Percentiles rank a stretch among this genome's conserved stretches.
phyloP scores from a whole-genome alignment of 2,888 invertebrate species.

The Fragum whitleyi region DNA sequence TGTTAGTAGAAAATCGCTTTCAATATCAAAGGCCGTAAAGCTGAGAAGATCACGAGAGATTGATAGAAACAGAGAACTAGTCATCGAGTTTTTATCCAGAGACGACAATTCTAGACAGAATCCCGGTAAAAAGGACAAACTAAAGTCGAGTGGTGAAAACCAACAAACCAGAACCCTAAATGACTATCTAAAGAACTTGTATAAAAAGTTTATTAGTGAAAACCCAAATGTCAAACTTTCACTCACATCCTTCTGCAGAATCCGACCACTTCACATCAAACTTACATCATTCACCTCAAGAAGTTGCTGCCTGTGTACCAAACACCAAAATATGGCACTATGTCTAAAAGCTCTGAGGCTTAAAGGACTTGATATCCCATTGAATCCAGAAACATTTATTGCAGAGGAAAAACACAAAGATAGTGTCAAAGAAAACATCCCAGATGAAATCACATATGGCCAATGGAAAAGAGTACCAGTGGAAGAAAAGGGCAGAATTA shows the following conservation, averaged over 20 bases:
- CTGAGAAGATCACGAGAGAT: slow-evolving; percentile 26
- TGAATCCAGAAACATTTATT: slow-evolving; percentile 40
- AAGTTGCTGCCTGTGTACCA: slow-evolving; percentile 42
- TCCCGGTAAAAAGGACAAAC: slow-evolving; percentile 38
- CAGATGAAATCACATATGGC: slow-evolving; percentile 16
- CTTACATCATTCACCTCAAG: slow-evolving; percentile 29
- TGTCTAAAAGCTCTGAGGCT: slow-evolving; percentile 15
- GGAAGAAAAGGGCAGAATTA: slow-evolving; percentile 39
- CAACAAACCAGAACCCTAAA: slow-evolving; percentile 32
- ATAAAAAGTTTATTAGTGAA: slow-evolving; percentile 35
- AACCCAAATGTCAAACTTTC: slow-evolving; percentile 33
- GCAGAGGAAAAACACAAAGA: slow-evolving; percentile 7
- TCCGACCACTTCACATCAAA: slow-evolving; percentile 31
- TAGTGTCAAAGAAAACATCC: background rate
- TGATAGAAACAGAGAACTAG: slow-evolving; percentile 19
- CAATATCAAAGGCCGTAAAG: background rate
- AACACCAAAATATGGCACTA: slow-evolving; percentile 39
- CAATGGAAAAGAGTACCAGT: slow-evolving; percentile 45
- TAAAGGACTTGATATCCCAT: slow-evolving; percentile 11
- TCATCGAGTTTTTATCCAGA: slow-evolving; percentile 30
- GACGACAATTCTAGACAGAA: slow-evolving; percentile 43
- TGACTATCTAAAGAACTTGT: slow-evolving; percentile 43
- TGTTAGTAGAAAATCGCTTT: background rate
- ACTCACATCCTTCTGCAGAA: slow-evolving; percentile 30
- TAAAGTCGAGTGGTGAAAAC: slow-evolving; percentile 23